Evolutionary conservation across 2,888 invertebrate species (phyloP).

Genomic region (Melanostoma scalare): DNA sequence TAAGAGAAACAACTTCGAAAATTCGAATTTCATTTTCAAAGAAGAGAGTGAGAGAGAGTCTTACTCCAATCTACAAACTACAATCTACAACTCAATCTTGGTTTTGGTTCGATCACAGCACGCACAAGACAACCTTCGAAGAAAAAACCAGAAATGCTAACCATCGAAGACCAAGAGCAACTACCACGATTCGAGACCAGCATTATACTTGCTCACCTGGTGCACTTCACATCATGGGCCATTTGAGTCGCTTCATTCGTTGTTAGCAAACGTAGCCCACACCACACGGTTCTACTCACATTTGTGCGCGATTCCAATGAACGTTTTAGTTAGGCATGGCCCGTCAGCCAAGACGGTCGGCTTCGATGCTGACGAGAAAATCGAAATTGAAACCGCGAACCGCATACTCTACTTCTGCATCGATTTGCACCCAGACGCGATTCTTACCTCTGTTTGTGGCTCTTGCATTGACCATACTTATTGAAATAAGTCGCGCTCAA

Average conservation of each 20-base stretch:
- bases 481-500: slow-evolving; percentile 67
- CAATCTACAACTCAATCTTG: slow-evolving; percentile 17
- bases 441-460: slow-evolving; percentile 45
- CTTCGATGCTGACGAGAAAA: slow-evolving; percentile 74
- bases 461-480: slow-evolving; percentile 60
- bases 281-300: slow-evolving; percentile 54
- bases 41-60: slow-evolving; percentile 20
- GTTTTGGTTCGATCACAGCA: slow-evolving; percentile 11
- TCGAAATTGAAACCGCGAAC: slow-evolving; percentile 57
- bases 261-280: slow-evolving; percentile 3
- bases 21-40: slow-evolving; percentile 38
- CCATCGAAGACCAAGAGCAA: slow-evolving; percentile 50
- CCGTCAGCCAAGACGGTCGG: slow-evolving; percentile 79
- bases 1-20: slow-evolving; percentile 54
- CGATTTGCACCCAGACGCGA: slow-evolving; percentile 47
- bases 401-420: slow-evolving; percentile 20
- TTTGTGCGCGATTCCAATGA: slow-evolving; percentile 61
- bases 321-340: slow-evolving; percentile 79
- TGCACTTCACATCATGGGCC: slow-evolving; percentile 42
- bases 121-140: slow-evolving; percentile 40
- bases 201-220: slow-evolving; percentile 55
- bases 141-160: slow-evolving; percentile 47
- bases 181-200: slow-evolving; percentile 12
- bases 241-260: slow-evolving; percentile 7
- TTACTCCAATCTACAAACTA: neutral